Evolutionary conservation across 2,113 vertebrate species (phyloP), one percentile per base, ranked within the genome.

Genomic region (Aramus guarauna): DNA sequence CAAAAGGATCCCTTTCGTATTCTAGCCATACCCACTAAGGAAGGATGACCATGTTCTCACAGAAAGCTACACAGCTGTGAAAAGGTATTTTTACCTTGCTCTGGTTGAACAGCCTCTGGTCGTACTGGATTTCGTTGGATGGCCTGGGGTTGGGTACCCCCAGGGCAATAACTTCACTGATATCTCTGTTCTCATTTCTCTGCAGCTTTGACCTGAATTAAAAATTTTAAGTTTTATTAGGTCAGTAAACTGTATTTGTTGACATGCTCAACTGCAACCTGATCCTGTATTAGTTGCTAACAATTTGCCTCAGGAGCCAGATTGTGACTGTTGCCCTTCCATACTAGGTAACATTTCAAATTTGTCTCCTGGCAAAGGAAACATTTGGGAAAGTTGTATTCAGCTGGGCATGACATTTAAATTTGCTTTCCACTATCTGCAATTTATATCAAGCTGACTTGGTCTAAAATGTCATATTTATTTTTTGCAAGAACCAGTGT

Each of bases 21-120:
- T 87, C 58, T 10, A 48, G 23, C 37, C 27, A 4, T 12, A 58
- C 15, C 50, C 37, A 18, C 66, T 12, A 53, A 37, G n/a, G 39
- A 72, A 56, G 34, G 76, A 80, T 15, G 11, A 55, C 9, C 18
- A 20, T 26, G 34, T 29, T 90, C 56, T 58, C 48, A 78, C 0
- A 48, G 43, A 73, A 80, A 88, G 43, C 63, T 75, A 43, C 47
- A 48, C 9, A 81, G 18, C 63, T 56, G 41, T 53, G 32, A 72
- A 90, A 68, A 69, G 22, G 17, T 36, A 18, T 71, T 60, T 77
- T 83, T 97, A 99, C 99, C 99, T 99, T 99, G 98, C 97, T 99
- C 81, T 99, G 99, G 92, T 99, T 99, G 98, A 99, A 99, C 91
- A 99, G 99, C 68, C 99, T 98, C 97, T 99, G 99, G 97, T 99